These are phyloP conservation scores for Galago senegalensis DNA, from an alignment of 2,797 vertebrate genomes.

Conservation along the genomic window DNA sequence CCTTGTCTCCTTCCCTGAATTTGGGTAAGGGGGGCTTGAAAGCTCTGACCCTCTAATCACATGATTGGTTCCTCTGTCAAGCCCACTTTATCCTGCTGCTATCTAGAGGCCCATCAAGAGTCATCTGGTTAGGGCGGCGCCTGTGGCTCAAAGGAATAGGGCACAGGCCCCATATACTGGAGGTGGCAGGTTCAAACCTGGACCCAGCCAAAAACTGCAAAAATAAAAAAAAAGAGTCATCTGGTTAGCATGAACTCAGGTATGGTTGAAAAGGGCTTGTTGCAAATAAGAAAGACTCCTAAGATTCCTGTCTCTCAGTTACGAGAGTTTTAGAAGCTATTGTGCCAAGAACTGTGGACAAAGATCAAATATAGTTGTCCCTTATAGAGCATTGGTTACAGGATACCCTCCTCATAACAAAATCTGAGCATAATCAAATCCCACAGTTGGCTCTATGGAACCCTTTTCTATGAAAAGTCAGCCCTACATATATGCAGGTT, in stretches of 20 bases:
- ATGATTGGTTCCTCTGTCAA: neutral
- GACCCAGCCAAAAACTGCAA: too few species aligned
- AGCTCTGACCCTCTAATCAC: neutral
- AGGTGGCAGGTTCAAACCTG: too few species aligned
- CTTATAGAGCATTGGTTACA: neutral
- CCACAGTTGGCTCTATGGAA: neutral
- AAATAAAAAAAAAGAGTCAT: neutral
- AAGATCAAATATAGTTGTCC: neutral
- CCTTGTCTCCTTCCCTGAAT: neutral
- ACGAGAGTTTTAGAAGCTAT: neutral
- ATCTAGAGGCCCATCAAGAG: neutral
- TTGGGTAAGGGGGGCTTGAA: neutral
- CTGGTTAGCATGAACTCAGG: neutral
- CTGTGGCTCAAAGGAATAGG: too few species aligned
- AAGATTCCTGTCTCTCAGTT: neutral
- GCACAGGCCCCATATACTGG: too few species aligned
- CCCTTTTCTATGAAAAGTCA: neutral
- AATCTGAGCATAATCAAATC: neutral
- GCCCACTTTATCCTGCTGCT: neutral
- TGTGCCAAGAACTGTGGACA: neutral
- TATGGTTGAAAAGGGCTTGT: neutral
- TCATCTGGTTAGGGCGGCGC: neutral
- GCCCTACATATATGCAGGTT: neutral
- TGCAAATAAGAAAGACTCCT: neutral
- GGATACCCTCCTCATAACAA: neutral